phyloP scores from a whole-genome alignment of 1,140 invertebrate species.

The Drosophila quadrilineata region DNA sequence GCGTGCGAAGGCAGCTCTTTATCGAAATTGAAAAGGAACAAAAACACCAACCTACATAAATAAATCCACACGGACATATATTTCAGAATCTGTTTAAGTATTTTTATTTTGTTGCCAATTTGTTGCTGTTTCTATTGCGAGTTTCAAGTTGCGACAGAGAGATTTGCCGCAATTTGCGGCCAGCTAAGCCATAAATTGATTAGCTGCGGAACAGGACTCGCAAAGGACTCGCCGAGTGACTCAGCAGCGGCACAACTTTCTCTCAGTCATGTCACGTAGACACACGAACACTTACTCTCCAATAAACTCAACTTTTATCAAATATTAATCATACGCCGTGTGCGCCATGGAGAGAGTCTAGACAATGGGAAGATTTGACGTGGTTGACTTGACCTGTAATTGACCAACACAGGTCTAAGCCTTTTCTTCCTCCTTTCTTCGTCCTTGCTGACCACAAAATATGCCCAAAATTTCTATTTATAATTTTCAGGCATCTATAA shows the following conservation, averaged over 20 bases:
- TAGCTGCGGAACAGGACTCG: slow-evolving; percentile 52
- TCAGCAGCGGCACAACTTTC: too few relatives aligned
- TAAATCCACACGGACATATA: background rate
- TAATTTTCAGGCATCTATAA: slow-evolving; percentile 25
- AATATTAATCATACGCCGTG: slow-evolving; percentile 45
- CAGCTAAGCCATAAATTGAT: slow-evolving; percentile 66
- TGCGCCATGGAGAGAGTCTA: slow-evolving; percentile 16
- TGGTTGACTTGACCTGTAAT: background rate
- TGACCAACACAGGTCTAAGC: too few relatives aligned
- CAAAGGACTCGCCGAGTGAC: too few relatives aligned
- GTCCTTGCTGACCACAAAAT: too few relatives aligned
- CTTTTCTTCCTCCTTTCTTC: too few relatives aligned
- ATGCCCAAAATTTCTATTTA: background rate
- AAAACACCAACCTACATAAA: background rate
- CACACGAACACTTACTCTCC: background rate
- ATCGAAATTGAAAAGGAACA: slow-evolving; percentile 55
- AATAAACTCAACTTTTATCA: slow-evolving; percentile 40
- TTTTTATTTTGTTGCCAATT: background rate
- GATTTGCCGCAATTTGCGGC: slow-evolving; percentile 50
- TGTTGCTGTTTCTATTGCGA: background rate
- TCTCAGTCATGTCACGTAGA: slow-evolving; percentile 46
- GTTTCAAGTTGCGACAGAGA: slow-evolving; percentile 3
- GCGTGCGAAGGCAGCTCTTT: slow-evolving; percentile 27
- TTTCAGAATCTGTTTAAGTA: slow-evolving; percentile 38
- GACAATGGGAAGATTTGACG: too few relatives aligned